phyloP scores from a whole-genome alignment of 2,888 invertebrate genomes.

The Drosophila lacicola region DNA sequence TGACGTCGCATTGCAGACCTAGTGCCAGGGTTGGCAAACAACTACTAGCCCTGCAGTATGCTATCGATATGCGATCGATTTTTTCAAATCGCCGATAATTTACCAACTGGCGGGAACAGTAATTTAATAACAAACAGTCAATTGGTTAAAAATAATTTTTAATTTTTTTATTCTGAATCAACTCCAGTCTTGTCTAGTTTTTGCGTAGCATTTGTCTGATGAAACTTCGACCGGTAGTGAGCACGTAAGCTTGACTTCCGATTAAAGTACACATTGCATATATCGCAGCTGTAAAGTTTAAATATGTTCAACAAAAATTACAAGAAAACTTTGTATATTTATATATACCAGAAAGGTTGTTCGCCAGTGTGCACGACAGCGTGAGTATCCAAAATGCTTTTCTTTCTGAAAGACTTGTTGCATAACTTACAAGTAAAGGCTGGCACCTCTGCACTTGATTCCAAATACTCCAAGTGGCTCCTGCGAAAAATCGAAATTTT shows the following conservation, averaged over 20 bases:
- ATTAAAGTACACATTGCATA: conserved; percentile 51
- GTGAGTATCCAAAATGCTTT: conserved; percentile 33
- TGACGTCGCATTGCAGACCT: conserved; percentile 40
- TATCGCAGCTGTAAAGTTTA: conserved; percentile 40
- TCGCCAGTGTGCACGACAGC: conserved; percentile 60
- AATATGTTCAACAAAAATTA: not conserved
- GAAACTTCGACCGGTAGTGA: conserved; percentile 48
- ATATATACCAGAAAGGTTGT: conserved; percentile 46
- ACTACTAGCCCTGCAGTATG: not conserved
- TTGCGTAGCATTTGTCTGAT: conserved; percentile 11
- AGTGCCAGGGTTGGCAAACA: conserved; percentile 24
- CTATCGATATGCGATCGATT: conserved; percentile 28
- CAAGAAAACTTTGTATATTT: not conserved
- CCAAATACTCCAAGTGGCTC: conserved; percentile 29
- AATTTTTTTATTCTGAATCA: conserved; percentile 5
- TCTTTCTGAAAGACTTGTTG: conserved; percentile 35
- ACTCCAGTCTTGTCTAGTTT: conserved; percentile 4
- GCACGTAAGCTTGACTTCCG: conserved; percentile 44
- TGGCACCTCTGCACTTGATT: not conserved
- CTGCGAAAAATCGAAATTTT: conserved; percentile 6
- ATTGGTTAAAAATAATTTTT: too few relatives aligned
- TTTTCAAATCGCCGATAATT: not conserved
- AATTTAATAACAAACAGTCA: not conserved
- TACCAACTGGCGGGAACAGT: not conserved
- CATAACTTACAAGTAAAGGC: conserved; percentile 33